Percentiles rank a stretch among this genome's conserved stretches.
phyloP scores from a whole-genome alignment of 2,888 invertebrate species.

The Erebia epiphron region DNA sequence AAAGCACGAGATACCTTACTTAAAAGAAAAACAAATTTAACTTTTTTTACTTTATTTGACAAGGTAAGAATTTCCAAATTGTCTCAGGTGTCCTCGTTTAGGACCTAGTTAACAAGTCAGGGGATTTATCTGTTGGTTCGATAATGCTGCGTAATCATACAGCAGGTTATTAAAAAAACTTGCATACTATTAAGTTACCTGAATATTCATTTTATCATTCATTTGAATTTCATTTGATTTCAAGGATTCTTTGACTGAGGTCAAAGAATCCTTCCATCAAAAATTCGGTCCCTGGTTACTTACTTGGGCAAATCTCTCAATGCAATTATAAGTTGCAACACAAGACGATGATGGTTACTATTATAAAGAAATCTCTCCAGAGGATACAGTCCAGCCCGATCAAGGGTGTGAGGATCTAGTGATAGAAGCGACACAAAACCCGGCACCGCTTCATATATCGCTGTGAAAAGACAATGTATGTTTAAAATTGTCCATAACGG shows the following conservation, averaged over 20 bases:
- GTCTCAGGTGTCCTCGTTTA: too few relatives aligned
- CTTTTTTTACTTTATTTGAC: background rate
- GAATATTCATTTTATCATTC: too few relatives aligned
- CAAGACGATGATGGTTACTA: slow-evolving; percentile 71
- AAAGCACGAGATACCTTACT: slow-evolving; percentile 38
- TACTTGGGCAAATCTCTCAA: slow-evolving; percentile 81
- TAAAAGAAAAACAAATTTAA: background rate
- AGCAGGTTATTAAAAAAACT: too few relatives aligned
- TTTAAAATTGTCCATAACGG: too few relatives aligned
- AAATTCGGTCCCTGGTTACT: slow-evolving; percentile 43
- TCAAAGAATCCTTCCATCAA: too few relatives aligned
- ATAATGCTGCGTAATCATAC: too few relatives aligned
- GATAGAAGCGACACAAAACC: slow-evolving; percentile 79
- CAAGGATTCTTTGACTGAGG: too few relatives aligned
- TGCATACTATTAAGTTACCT: too few relatives aligned
- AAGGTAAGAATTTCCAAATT: too few relatives aligned
- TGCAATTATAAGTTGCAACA: slow-evolving; percentile 78
- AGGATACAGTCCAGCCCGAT: slow-evolving; percentile 72
- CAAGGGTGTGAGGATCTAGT: slow-evolving; percentile 77
- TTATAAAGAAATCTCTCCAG: slow-evolving; percentile 69
- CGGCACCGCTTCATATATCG: slow-evolving; percentile 79
- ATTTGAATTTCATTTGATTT: too few relatives aligned
- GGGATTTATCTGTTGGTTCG: too few relatives aligned
- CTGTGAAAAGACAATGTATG: slow-evolving; percentile 48
- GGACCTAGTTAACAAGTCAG: too few relatives aligned